These are phyloP conservation scores for Cataglyphis cursor DNA, from an alignment of 2,888 invertebrate genomes.

Conservation along the genomic window DNA sequence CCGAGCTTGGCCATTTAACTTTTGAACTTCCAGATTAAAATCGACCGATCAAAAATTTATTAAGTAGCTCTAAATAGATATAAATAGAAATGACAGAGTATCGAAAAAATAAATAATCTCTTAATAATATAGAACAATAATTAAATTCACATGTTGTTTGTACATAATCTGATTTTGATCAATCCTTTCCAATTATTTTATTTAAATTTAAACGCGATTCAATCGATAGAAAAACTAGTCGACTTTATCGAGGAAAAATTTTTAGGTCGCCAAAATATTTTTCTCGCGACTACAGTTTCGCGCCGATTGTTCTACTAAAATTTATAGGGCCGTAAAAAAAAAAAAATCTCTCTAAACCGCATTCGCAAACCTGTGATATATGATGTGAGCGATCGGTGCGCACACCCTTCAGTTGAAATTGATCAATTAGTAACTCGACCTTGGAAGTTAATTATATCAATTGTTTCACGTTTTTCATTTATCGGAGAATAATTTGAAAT, in stretches of 20 bases:
- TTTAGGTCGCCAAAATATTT: conserved; percentile 67
- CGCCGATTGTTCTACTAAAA: conserved; percentile 48
- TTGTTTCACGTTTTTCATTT: not conserved
- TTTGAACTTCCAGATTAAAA: not conserved
- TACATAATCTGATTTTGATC: not conserved
- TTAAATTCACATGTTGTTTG: not conserved
- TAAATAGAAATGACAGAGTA: not conserved
- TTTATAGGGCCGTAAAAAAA: conserved; percentile 65
- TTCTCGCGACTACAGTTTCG: conserved; percentile 42
- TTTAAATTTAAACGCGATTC: conserved; percentile 13
- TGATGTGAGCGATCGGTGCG: not conserved
- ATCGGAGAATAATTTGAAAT: not conserved
- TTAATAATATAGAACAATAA: not conserved
- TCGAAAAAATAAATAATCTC: not conserved
- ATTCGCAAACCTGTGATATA: conserved; percentile 31
- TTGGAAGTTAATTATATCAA: not conserved
- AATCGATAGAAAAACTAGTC: conserved; percentile 61
- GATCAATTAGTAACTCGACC: conserved; percentile 4
- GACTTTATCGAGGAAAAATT: conserved; percentile 66
- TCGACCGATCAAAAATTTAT: not conserved
- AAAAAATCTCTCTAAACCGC: conserved; percentile 58
- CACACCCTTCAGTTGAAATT: not conserved
- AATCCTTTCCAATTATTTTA: conserved; percentile 2
- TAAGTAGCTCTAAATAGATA: not conserved
- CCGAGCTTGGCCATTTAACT: conserved; percentile 13